These are phyloP conservation scores for Panurus biarmicus DNA, from an alignment of 2,113 vertebrate species.

Conservation along the genomic window DNA sequence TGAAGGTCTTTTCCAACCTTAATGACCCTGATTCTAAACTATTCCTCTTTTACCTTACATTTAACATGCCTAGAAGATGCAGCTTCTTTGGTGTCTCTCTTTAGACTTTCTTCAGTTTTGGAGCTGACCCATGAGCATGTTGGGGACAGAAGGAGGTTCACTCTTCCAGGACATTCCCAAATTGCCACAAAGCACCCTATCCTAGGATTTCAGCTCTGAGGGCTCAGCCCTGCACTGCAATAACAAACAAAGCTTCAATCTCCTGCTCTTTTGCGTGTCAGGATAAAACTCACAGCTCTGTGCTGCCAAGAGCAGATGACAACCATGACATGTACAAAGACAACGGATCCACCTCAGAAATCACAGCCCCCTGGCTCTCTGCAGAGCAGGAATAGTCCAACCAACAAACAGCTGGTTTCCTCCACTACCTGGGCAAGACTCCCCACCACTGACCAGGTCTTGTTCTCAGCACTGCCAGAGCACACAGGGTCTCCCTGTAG, in stretches of 20 bases:
- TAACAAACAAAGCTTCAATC: not conserved
- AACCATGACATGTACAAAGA: not conserved
- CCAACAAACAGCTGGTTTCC: not conserved
- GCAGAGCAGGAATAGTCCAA: not conserved
- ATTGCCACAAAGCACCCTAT: not conserved
- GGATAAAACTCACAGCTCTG: not conserved
- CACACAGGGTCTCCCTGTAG: not conserved
- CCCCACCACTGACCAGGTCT: not conserved
- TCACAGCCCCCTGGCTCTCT: not conserved
- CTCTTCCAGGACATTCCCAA: not conserved
- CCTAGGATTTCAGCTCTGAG: not conserved
- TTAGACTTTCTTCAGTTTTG: not conserved
- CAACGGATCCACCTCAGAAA: not conserved
- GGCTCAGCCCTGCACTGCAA: not conserved
- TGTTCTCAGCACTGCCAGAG: not conserved
- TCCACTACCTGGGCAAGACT: not conserved
- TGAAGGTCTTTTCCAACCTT: not conserved
- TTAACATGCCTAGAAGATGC: not conserved
- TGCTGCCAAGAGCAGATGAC: not conserved
- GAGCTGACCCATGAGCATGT: fast-evolving
- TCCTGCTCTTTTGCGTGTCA: not conserved
- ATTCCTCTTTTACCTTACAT: not conserved
- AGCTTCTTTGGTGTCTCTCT: not conserved
- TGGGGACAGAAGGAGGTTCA: not conserved
- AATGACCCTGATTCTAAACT: not conserved